Conservation (phyloP, 2,888 invertebrate genomes). For the Scaptomyza tumidula region DNA sequence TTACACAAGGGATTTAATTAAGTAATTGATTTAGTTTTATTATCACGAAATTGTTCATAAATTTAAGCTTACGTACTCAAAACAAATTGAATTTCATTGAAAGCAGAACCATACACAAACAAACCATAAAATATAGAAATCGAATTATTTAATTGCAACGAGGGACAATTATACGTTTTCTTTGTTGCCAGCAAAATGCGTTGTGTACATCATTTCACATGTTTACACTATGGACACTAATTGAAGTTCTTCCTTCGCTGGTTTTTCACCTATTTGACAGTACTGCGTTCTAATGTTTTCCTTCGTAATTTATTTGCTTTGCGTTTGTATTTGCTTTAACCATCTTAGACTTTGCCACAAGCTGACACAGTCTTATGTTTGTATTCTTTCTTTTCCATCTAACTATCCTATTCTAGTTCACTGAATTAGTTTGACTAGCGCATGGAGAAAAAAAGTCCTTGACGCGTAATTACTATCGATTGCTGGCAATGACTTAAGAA, state of each 20-base stretch:
- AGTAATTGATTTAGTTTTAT: not conserved
- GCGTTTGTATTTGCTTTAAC: not conserved
- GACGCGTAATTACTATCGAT: constrained; percentile 62
- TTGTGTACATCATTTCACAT: not conserved
- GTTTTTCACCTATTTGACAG: constrained; percentile 30
- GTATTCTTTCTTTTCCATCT: constrained; percentile 16
- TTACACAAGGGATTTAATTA: no score
- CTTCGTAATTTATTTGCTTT: constrained; percentile 3
- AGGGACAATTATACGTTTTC: constrained; percentile 9
- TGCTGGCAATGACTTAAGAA: constrained; percentile 55
- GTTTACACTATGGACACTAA: not conserved
- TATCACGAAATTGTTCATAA: not conserved
- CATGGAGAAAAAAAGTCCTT: constrained; percentile 37
- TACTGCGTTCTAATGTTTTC: not conserved
- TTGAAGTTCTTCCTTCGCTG: constrained; percentile 1
- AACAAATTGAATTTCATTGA: not conserved
- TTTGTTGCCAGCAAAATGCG: constrained; percentile 14
- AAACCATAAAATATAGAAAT: not conserved
- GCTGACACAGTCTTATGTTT: constrained; percentile 15
- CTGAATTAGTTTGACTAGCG: not conserved
- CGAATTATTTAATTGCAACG: constrained; percentile 13
- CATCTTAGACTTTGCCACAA: constrained; percentile 11
- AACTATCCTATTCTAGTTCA: constrained; percentile 9
- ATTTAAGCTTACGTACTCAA: not conserved
- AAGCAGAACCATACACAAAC: no score